Evolutionary conservation across 2,113 vertebrate genomes (phyloP).

Genomic region (Acinonyx jubatus): DNA sequence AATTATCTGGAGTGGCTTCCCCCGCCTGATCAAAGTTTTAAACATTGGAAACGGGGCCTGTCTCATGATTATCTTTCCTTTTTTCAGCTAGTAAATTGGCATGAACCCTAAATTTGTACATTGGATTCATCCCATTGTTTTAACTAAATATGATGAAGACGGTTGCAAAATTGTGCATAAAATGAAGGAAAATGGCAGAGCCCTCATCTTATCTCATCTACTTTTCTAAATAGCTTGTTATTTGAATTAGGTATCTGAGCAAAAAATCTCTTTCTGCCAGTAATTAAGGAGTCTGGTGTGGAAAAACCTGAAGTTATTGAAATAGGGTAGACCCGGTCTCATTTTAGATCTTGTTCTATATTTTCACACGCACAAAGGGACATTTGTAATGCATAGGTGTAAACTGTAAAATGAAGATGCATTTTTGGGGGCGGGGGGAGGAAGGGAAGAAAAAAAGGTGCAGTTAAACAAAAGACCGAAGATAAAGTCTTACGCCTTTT

Average conservation of each 20-base stretch:
- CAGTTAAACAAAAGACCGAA: constrained; percentile 89
- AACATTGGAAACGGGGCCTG: constrained; percentile 68
- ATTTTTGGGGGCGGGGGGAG: constrained; percentile 67
- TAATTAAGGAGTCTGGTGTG: constrained; percentile 65
- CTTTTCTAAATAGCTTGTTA: constrained; percentile 74
- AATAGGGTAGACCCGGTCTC: constrained; percentile 41
- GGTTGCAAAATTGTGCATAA: constrained; percentile 76
- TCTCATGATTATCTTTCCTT: constrained; percentile 57
- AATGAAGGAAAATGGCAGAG: constrained; percentile 70
- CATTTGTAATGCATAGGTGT: constrained; percentile 86
- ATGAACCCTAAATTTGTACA: constrained; percentile 77
- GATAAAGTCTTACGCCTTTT: constrained; percentile 87
- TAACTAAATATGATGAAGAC: constrained; percentile 73
- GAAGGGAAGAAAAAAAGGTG: constrained; percentile 68
- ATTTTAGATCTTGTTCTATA: constrained; percentile 28
- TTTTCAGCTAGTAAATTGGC: constrained; percentile 77
- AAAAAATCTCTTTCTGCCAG: constrained; percentile 47
- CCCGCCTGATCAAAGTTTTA: constrained; percentile 76
- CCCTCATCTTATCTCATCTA: constrained; percentile 56
- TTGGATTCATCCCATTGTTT: constrained; percentile 76
- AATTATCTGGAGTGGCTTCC: constrained; percentile 77
- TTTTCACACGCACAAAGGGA: constrained; percentile 86
- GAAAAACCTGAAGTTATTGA: constrained; percentile 66
- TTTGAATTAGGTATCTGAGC: constrained; percentile 64
- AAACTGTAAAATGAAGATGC: constrained; percentile 86